Evolutionary conservation across 2,888 invertebrate genomes (phyloP), one percentile per base, ranked within the genome.

Genomic region (Agelastica alni): DNA sequence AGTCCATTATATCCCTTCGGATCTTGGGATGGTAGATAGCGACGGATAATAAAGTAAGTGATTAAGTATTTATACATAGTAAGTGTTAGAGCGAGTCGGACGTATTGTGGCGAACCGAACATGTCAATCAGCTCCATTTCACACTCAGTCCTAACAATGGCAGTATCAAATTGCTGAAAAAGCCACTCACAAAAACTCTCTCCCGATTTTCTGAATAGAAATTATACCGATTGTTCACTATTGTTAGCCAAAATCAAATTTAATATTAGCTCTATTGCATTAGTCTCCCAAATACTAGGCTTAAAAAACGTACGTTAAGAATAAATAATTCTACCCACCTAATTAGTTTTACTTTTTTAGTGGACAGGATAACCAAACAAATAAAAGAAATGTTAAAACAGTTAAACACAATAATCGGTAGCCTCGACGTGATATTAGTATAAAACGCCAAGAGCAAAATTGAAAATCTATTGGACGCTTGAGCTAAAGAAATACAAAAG

Each of bases 61-160:
- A 70, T 74, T 73, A 74, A 73, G 67, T 71, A 74, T 74, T 74
- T 70, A 74, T 68, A 59, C 62, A 48, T 62, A 60, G 68, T 73
- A 71, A 74, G 73, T 74, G 73, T 70, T 66, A 65, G 71, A 69
- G 71, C 71, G 68, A 63, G 70, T 74, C 64, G 63, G 60, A 67
- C 32, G 57, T 42, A 54, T 52, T 58, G 54, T 52, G 46, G 44
- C 46, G 32, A 55, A 51, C 54, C 55, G 54, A 60, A 53, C 53
- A 46, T 45, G 59, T 59, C 59, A 59, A 59, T 59, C 56, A 53
- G 51, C 20, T 16, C 37, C 52, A 36, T 41, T 58, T 70, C 69
- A 67, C 59, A 47, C 52, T 49, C 55, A 53, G 62, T 55, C 65
- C 56, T 59, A 65, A 70, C 69, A 70, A 69, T 68, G 64, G 64